Percentiles rank a stretch among this genome's conserved stretches.
Evolutionary conservation across 2,888 invertebrate species (phyloP).

Genomic region (Saturnia japonica): DNA sequence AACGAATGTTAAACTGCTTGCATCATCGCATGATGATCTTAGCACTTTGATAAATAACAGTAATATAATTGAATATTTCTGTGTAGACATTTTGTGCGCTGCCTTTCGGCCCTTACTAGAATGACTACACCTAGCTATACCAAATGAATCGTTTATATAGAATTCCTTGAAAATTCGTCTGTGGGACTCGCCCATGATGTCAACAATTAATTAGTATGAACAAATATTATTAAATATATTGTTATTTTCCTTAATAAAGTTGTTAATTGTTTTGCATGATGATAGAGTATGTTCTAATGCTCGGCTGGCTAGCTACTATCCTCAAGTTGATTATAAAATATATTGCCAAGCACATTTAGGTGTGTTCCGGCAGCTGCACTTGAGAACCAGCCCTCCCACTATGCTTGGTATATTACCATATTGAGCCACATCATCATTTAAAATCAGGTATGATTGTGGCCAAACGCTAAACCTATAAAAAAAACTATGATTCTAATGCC

Average conservation of each 20-base stretch:
- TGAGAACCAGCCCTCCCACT: too few relatives aligned
- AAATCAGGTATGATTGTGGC: too few relatives aligned
- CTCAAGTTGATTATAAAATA: too few relatives aligned
- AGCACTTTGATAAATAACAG: conserved; percentile 6
- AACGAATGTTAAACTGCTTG: conserved; percentile 46
- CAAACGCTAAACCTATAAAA: too few relatives aligned
- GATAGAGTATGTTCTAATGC: too few relatives aligned
- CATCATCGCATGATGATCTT: neutral
- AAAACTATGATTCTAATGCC: too few relatives aligned
- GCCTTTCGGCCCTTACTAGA: neutral
- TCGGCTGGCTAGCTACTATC: too few relatives aligned
- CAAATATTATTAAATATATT: neutral
- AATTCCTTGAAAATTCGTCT: neutral
- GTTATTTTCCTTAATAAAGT: neutral
- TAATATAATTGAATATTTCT: neutral
- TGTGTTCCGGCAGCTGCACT: too few relatives aligned
- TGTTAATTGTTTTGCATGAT: too few relatives aligned
- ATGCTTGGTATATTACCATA: too few relatives aligned
- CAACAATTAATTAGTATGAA: neutral
- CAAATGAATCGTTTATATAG: neutral
- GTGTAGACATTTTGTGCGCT: conserved; percentile 2
- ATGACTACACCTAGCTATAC: neutral
- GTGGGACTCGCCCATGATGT: neutral
- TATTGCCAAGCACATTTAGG: too few relatives aligned
- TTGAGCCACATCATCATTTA: too few relatives aligned